Conservation (phyloP, 2,797 vertebrate species). For the Lateolabrax maculatus region DNA sequence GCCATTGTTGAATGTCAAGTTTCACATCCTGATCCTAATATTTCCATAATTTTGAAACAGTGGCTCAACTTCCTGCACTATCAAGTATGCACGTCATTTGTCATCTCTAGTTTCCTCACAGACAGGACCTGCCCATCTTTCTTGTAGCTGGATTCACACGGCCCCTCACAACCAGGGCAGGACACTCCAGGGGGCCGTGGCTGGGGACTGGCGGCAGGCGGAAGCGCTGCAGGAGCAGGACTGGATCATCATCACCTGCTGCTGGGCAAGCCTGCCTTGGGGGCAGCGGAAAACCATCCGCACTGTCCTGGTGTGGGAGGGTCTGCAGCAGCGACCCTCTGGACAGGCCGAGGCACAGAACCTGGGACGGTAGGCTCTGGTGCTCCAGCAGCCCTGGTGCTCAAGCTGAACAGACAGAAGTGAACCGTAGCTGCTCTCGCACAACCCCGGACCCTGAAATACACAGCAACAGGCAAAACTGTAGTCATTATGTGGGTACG, state of each 20-base stretch:
- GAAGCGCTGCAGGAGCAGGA: constrained; percentile 63
- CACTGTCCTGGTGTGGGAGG: constrained; percentile 49
- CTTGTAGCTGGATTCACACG: not conserved
- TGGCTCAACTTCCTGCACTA: not conserved
- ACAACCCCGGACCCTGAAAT: constrained; percentile 42
- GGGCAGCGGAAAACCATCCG: constrained; percentile 50
- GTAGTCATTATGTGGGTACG: not conserved
- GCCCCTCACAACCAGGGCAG: constrained; percentile 31
- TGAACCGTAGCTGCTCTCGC: constrained; percentile 52
- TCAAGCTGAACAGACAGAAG: constrained; percentile 50
- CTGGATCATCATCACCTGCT: constrained; percentile 62
- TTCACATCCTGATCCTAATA: constrained; percentile 12
- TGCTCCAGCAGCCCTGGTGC: constrained; percentile 65
- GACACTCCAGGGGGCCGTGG: not conserved
- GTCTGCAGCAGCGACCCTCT: constrained; percentile 57
- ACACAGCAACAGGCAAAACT: not conserved
- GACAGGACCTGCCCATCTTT: constrained; percentile 30
- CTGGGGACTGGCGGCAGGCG: constrained; percentile 26
- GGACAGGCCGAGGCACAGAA: constrained; percentile 47
- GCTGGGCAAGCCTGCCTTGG: constrained; percentile 35
- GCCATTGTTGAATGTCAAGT: not conserved
- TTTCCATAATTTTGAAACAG: constrained; percentile 1
- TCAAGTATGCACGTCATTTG: not conserved
- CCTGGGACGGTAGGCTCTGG: constrained; percentile 31
- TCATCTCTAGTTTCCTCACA: not conserved